A percentile compares a stretch with the other conserved stretches of the same genome.
Conservation (phyloP, 2,797 vertebrate species). For the Lacerta agilis region DNA sequence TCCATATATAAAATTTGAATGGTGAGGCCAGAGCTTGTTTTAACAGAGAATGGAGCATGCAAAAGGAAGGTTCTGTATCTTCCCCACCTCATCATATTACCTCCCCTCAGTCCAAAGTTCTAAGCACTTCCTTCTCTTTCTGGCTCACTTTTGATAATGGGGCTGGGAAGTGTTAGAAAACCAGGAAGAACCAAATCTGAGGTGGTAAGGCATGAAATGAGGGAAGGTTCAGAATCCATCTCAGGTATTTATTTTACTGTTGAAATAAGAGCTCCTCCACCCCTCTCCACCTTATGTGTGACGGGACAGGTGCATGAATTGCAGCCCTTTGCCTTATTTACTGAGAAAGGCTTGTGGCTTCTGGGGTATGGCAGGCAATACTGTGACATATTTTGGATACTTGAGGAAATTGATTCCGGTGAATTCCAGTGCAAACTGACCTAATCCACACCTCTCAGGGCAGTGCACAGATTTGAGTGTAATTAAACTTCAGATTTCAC, state of each 20-base stretch:
- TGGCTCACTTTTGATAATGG: background rate
- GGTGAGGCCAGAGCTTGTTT: background rate
- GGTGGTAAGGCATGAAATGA: background rate
- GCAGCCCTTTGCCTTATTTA: background rate
- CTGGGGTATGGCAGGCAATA: background rate
- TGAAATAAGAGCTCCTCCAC: background rate
- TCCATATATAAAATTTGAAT: background rate
- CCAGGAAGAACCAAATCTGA: background rate
- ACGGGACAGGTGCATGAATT: background rate
- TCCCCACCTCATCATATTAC: background rate
- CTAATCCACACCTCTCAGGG: background rate
- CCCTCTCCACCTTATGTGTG: background rate
- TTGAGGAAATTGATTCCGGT: background rate
- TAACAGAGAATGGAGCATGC: background rate
- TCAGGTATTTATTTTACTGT: background rate
- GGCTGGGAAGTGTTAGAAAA: background rate
- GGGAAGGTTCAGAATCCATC: background rate
- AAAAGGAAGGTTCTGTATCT: background rate
- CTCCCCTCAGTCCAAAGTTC: background rate
- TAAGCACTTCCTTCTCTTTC: background rate
- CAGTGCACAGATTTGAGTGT: background rate
- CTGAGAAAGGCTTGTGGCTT: background rate
- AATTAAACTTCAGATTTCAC: no score
- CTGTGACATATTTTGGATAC: background rate
- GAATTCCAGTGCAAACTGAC: background rate